A percentile compares a stretch with the other conserved stretches of the same genome.
Conservation (phyloP, 2,888 invertebrate genomes). For the Rosalia funebris region DNA sequence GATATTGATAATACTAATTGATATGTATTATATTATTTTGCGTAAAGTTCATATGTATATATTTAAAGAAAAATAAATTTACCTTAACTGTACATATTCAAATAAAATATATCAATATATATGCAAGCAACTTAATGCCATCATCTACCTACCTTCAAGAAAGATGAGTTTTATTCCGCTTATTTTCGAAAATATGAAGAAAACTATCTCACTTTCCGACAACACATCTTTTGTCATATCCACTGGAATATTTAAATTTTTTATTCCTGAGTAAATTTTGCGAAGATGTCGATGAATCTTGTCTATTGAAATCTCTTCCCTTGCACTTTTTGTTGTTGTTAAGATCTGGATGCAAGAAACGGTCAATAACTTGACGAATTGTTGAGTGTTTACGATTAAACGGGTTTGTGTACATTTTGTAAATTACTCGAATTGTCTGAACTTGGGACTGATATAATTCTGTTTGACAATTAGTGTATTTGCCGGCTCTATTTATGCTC, state of each 20-base stretch:
- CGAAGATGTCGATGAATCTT: conserved; percentile 5
- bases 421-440: too few species aligned
- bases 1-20: too few species aligned
- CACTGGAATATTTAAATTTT: conserved; percentile 10
- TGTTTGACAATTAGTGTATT: not conserved
- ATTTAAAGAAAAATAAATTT: too few species aligned
- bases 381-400: conserved; percentile 77
- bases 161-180: too few species aligned
- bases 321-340: conserved; percentile 14
- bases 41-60: too few species aligned
- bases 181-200: too few species aligned
- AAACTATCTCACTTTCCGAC: conserved; percentile 3
- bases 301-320: conserved; percentile 9
- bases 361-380: conserved; percentile 73
- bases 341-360: conserved; percentile 68
- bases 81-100: too few species aligned
- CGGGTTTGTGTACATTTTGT: conserved; percentile 74
- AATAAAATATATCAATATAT: too few species aligned
- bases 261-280: conserved; percentile 6
- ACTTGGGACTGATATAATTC: not conserved
- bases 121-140: too few species aligned
- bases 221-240: conserved; percentile 6
- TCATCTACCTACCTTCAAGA: not conserved
- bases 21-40: too few species aligned
- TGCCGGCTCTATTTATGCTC: conserved; percentile 11